Base-by-base conservation (phyloP, 2,888 invertebrate species). In the Drosophila aldrichi region DNA sequence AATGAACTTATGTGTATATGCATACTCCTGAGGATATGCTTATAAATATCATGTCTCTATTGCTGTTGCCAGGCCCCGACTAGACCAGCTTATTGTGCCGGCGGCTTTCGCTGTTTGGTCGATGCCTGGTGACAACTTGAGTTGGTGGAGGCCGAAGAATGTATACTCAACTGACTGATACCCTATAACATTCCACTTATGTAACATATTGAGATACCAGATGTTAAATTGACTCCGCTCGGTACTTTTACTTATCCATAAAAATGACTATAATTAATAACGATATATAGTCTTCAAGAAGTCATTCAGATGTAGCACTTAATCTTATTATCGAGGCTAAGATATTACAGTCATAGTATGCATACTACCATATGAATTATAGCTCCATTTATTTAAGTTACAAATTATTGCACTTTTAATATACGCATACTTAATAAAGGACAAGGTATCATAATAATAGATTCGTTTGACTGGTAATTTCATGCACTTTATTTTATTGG, bases 81-180 rank as follows among this genome's bases (percentile, higher is more conserved):
- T 34, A 29, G n/a, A 29, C n/a, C n/a, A 25, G 43, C 43, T 51
- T 54, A 46, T 48, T 36, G 25, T 49, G 20, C 32, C 41, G 41
- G 20, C 32, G 10, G 14, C 18, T 40, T 8, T 51, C 54, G 32
- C 32, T 79, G 84, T 84, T 84, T 84, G 84, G 70, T 84, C 84
- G 84, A 84, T 84, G 75, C 83, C 70, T 67, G 88, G 80, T 84
- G 84, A 84, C 86, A 88, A 85, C 74, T 86, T 86, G 59, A 66
- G 70, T 63, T 70, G 51, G 59, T 29, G n/a, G 18, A 49, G 12
- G 12, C 12, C 12, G 57, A 64, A 55, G 14, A 4, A 18, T 16
- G 14, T 8, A 18, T 16, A 25, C 6, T 14, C 29, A 25, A 29
- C 58, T 20, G 7, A 10, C 3, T 10, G 10, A 18, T 51, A 55